Evolutionary conservation across 2,113 vertebrate genomes (phyloP), one percentile per base, ranked within the genome.

Genomic region (Balaeniceps rex): DNA sequence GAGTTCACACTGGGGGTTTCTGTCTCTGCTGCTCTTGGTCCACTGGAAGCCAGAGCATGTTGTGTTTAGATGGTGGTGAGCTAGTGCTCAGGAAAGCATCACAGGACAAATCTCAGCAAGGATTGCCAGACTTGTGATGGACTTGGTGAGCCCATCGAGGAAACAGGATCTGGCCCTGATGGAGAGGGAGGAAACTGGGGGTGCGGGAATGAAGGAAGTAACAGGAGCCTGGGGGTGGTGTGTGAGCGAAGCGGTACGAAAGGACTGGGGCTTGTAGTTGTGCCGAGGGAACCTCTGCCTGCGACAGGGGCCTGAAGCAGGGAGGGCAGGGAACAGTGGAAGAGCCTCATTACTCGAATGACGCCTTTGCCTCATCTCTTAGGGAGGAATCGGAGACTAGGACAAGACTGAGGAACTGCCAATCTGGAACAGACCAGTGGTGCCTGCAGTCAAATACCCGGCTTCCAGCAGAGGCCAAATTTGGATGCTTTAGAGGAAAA

Each of bases 401-500:
- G 49, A 91, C 9, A 5, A 83, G 54, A 61, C 40, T 19, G 47
- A 90, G 44, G 57, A 93, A 34, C 70, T 91, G 61, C 84, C 84
- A 85, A 42, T 74, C 75, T 94, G 89, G 74, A 96, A 70, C 60
- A 90, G 87, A 77, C 5, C 84, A 69, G 66, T 18, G 70, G 70
- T 91, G 93, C 87, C 87, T 95, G 66, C 42, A 76, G 72, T 85
- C 74, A 72, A 91, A 82, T 55, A 88, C 89, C 89, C 42, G 0
- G 84, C 88, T 91, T 88, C 78, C 75, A 91, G 64, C 46, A 93
- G 66, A 82, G 87, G 54, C 65, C 31, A 83, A 66, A 89, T 95
- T 38, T 97, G 94, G 91, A 92, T 93, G 63, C 78, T 90, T 93
- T 80, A 77, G 82, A 83, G 87, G 91, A 90, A 95, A 97, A 93